Evolutionary conservation across 2,797 vertebrate species (phyloP), one percentile per base, ranked within the genome.

Genomic region (Rhinogobio ventralis): DNA sequence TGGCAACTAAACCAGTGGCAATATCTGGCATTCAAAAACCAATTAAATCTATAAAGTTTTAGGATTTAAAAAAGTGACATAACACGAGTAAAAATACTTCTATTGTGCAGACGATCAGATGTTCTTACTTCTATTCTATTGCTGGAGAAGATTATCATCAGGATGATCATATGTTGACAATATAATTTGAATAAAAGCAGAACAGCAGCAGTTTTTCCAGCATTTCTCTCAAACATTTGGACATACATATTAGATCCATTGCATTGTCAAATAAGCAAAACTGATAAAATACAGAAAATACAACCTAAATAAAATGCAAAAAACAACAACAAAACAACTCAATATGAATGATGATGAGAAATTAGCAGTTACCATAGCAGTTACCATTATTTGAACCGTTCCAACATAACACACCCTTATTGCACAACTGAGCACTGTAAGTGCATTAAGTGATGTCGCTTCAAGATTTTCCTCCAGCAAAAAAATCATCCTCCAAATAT

Each of bases 401-500:
- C 25, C 55, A 62, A 49, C 45, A 36, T 55, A 49, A 55, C 82
- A 83, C 73, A 83, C 82, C 82, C 62, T 57, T 39, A 75, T 46
- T 28, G 13, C 36, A 67, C 15, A 30, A 8, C 3, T 67, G 73
- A 45, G 17, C 33, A 4, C n/a, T n/a, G 39, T 14, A 77, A 60
- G 30, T 57, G n/a, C 45, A 51, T 72, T 64, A 30, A 46, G 45
- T n/a, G 25, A 75, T 64, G 30, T 36, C n/a, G 49, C 23, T 1
- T 66, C 11, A 64, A 64, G 74, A 69, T n/a, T 45, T 49, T 83
- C 49, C 46, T 55, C 66, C 23, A 23, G 36, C 46, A 53, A 55
- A 49, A 23, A 45, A 36, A 36, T 78, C 75, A 60, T 84, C 82
- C 66, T 78, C 75, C 82, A 57, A 71, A 77, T 36, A 84, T 84